phyloP scores from a whole-genome alignment of 1,140 invertebrate species.

The Drosophila lacteicornis region DNA sequence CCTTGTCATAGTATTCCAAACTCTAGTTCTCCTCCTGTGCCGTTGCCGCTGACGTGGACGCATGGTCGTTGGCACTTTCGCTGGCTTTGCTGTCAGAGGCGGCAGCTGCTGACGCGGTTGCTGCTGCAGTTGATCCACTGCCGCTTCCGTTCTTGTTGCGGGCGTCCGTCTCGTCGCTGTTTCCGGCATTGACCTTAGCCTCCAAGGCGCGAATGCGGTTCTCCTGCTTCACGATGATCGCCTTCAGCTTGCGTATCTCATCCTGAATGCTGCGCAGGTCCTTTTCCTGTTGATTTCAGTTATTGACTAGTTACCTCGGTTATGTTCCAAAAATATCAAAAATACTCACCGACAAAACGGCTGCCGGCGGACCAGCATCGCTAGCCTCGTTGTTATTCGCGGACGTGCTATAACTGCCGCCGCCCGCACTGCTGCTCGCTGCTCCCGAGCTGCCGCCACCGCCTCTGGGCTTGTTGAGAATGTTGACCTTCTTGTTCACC shows the following conservation, averaged over 20 bases:
- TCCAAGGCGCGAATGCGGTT: conserved; percentile 89
- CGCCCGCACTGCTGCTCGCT: conserved; percentile 46
- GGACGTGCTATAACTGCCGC: conserved; percentile 59
- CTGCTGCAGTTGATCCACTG: conserved; percentile 25
- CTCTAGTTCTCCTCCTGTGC: conserved; percentile 61
- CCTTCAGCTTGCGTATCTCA: conserved; percentile 95
- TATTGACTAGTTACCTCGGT: background rate
- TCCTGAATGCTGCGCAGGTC: conserved; percentile 92
- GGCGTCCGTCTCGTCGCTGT: conserved; percentile 77
- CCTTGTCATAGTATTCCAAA: background rate
- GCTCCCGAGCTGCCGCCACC: conserved; percentile 58
- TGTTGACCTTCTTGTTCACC: conserved; percentile 89
- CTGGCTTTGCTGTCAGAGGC: conserved; percentile 64
- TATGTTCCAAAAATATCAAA: no score
- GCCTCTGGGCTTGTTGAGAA: conserved; percentile 87
- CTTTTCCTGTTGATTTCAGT: conserved; percentile 85
- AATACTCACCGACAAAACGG: conserved; percentile 69
- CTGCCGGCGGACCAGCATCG: conserved; percentile 53
- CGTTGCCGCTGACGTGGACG: conserved; percentile 45
- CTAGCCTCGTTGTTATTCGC: conserved; percentile 74
- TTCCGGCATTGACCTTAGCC: conserved; percentile 76
- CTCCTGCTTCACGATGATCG: conserved; percentile 97
- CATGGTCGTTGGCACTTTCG: conserved; percentile 78
- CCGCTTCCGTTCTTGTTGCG: conserved; percentile 67
- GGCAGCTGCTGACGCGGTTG: conserved; percentile 33